Evolutionary conservation across 2,888 invertebrate genomes (phyloP).

Genomic region (Leptinotarsa rubiginosa): DNA sequence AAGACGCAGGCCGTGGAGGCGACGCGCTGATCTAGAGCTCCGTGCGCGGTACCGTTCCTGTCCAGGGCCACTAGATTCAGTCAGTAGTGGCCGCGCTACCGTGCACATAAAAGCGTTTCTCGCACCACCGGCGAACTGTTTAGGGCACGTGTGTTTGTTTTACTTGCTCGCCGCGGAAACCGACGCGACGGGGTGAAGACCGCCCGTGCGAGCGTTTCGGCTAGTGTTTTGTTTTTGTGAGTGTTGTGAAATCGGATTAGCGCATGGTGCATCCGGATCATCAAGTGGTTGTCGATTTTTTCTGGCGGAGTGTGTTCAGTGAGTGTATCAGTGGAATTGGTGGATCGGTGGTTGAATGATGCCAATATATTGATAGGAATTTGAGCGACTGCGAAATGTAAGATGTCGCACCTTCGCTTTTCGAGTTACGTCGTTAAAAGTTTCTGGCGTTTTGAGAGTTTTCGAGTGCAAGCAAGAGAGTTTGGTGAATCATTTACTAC

Average conservation of each 20-base stretch:
- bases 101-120: conserved; percentile 24
- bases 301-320: neutral
- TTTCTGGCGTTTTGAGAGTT: neutral
- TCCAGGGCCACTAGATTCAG: conserved; percentile 53
- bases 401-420: neutral
- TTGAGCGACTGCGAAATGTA: neutral
- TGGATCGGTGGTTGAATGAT: conserved; percentile 7
- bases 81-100: conserved; percentile 56
- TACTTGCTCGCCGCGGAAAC: conserved; percentile 1
- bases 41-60: conserved; percentile 43
- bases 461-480: neutral
- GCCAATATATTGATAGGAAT: neutral
- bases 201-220: neutral
- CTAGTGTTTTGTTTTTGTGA: conserved; percentile 15
- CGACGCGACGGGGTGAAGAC: neutral
- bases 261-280: conserved; percentile 1
- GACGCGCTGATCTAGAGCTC: conserved; percentile 37
- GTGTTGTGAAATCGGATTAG: conserved; percentile 11
- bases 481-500: neutral
- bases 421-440: neutral
- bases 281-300: conserved; percentile 6
- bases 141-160: conserved; percentile 38
- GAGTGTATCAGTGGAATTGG: neutral
- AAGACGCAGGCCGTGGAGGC: conserved; percentile 51
- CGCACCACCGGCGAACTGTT: conserved; percentile 35